Base-by-base conservation (phyloP, 2,113 vertebrate species). In the Formicarius rufipectus region DNA sequence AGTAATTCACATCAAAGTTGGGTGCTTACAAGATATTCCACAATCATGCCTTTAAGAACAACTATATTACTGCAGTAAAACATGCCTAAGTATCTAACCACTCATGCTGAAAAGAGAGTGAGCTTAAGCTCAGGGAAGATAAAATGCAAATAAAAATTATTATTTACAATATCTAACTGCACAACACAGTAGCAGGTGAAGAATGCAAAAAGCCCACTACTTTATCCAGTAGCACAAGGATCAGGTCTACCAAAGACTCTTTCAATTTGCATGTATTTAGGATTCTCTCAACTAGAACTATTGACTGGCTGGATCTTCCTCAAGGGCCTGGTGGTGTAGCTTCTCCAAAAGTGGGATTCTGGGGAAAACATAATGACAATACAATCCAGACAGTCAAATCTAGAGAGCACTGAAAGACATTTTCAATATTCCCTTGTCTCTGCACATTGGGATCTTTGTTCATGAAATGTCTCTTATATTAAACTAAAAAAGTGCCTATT, bases 381-480 rank as follows among this genome's bases (percentile, higher is more conserved):
- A 15, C 63, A 86, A 92, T 52, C 39, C 69, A 92, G 47, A 89
- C 60, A 89, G 62, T 37, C 85, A 90, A 91, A 60, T 67, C 42
- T 58, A 59, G 50, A 96, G 93, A 89, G 68, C 62, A 96, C 40
- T 73, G 87, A 75, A 52, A 93, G 85, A 63, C 82, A 93, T 60
- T 71, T 96, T 92, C 83, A 94, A 72, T 92, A 94, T 89, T 88
- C 42, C 73, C 73, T 42, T 40, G 21, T 76, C 64, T 87, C 64
- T 84, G 90, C 90, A 68, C 66, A 44, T 52, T 84, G 86, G 25
- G 88, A 84, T 91, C 37, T 93, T 95, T 92, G 74, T 89, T 96
- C 86, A 90, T 90, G 80, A 92, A 94, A 97, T 68, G 80, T 60
- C 82, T 93, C 88, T 95, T 94, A 96, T 92, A 95, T 95, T 90